phyloP scores from a whole-genome alignment of 2,888 invertebrate genomes.

The Synanthedon formicaeformis region DNA sequence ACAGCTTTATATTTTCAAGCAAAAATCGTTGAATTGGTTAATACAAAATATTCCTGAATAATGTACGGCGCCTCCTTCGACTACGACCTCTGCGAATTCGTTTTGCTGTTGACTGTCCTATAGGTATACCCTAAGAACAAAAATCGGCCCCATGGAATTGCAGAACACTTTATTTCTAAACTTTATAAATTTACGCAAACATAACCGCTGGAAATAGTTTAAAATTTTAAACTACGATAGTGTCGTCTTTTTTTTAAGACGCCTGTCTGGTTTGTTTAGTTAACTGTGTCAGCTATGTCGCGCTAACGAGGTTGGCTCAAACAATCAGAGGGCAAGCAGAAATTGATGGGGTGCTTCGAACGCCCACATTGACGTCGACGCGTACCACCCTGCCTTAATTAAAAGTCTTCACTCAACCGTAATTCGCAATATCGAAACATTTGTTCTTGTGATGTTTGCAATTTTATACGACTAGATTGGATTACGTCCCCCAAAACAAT shows the following conservation, averaged over 20 bases:
- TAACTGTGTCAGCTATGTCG: conserved; percentile 5
- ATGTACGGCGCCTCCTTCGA: too few species aligned
- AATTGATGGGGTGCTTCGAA: conserved; percentile 44
- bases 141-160: too few species aligned
- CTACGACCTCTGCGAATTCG: too few species aligned
- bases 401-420: conserved; percentile 63
- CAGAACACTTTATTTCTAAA: too few species aligned
- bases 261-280: not conserved
- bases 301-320: conserved; percentile 45
- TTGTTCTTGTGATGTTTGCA: conserved; percentile 33
- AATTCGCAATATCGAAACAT: conserved; percentile 52
- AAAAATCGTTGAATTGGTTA: too few species aligned
- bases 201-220: too few species aligned
- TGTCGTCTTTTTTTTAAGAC: not conserved
- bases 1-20: too few species aligned
- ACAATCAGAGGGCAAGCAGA: conserved; percentile 56
- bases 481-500: not conserved
- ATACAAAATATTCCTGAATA: too few species aligned
- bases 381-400: conserved; percentile 44
- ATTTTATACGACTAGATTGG: conserved; percentile 16
- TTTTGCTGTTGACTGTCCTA: too few species aligned
- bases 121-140: too few species aligned
- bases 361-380: conserved; percentile 25
- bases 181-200: too few species aligned
- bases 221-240: too few species aligned